Evolutionary conservation across 2,113 vertebrate species (phyloP).

Genomic region (Microcebus lehilahytsara): DNA sequence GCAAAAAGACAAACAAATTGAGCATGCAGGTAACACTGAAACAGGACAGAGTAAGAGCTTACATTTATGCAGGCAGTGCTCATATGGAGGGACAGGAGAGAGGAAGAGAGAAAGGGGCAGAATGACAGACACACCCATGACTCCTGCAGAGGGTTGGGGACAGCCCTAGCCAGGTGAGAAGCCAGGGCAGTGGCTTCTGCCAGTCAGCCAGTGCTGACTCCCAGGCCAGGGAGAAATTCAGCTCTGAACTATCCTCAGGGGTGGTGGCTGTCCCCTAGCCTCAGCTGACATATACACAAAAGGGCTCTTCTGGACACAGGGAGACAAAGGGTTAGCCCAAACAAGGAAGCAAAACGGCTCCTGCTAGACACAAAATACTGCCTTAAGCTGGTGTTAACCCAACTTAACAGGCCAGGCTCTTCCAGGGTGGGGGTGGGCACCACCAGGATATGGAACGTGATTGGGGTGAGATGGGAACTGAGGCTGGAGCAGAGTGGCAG

Average conservation of each 20-base stretch:
- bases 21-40: constrained; percentile 46
- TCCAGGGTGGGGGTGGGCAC: not conserved
- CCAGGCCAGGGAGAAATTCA: not conserved
- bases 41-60: constrained; percentile 50
- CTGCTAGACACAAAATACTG: constrained; percentile 22
- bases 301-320: constrained; percentile 12
- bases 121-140: not conserved
- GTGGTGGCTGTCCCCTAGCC: not conserved
- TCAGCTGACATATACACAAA: not conserved
- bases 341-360: not conserved
- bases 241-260: not conserved
- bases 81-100: not conserved
- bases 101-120: not conserved
- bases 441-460: not conserved
- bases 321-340: constrained; percentile 45
- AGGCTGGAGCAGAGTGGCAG: not conserved
- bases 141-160: not conserved
- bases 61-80: not conserved
- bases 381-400: constrained; percentile 15
- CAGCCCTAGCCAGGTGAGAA: not conserved
- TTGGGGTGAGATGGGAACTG: not conserved
- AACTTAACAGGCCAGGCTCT: not conserved
- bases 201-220: not conserved
- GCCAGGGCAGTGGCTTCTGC: not conserved
- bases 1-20: not conserved